phyloP scores from a whole-genome alignment of 2,888 invertebrate genomes.

The Caenorhabditis doughertyi region DNA sequence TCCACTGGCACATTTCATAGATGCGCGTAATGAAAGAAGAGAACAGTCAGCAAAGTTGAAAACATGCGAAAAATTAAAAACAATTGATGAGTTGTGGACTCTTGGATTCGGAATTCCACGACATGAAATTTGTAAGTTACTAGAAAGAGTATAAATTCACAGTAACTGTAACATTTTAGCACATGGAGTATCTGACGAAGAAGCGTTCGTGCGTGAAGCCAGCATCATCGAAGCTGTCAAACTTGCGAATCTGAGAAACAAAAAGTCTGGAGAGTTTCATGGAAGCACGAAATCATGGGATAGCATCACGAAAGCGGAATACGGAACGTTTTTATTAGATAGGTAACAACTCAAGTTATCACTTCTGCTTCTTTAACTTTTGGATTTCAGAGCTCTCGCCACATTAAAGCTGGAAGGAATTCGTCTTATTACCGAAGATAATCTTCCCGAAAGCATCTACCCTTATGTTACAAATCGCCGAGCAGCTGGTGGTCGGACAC shows the following conservation, averaged over 20 bases:
- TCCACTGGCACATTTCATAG: slow-evolving; percentile 93
- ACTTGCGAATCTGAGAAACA: slow-evolving; percentile 76
- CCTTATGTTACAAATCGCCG: slow-evolving; percentile 57
- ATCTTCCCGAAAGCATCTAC: slow-evolving; percentile 51
- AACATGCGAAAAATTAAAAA: slow-evolving; percentile 55
- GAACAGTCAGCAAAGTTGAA: slow-evolving; percentile 61
- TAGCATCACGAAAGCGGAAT: slow-evolving; percentile 68
- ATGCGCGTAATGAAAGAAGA: slow-evolving; percentile 87
- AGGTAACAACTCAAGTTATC: too few relatives aligned
- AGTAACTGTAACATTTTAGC: slow-evolving; percentile 66
- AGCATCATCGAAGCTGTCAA: slow-evolving; percentile 93
- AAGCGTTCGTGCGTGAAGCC: slow-evolving; percentile 95
- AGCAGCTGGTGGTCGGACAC: slow-evolving; percentile 49
- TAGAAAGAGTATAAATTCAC: too few relatives aligned
- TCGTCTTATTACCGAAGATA: slow-evolving; percentile 46
- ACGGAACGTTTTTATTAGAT: slow-evolving; percentile 72
- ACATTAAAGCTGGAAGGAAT: slow-evolving; percentile 60
- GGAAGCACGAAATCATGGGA: slow-evolving; percentile 71
- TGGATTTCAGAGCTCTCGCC: slow-evolving; percentile 37
- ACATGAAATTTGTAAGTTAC: slow-evolving; percentile 61
- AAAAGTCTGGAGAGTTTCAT: slow-evolving; percentile 75
- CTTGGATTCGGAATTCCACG: slow-evolving; percentile 67
- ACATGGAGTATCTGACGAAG: slow-evolving; percentile 86
- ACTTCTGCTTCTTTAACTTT: too few relatives aligned
- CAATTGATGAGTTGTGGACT: slow-evolving; percentile 67